Conservation (phyloP, 2,888 invertebrate genomes). For the Asteroscopus sphinx region DNA sequence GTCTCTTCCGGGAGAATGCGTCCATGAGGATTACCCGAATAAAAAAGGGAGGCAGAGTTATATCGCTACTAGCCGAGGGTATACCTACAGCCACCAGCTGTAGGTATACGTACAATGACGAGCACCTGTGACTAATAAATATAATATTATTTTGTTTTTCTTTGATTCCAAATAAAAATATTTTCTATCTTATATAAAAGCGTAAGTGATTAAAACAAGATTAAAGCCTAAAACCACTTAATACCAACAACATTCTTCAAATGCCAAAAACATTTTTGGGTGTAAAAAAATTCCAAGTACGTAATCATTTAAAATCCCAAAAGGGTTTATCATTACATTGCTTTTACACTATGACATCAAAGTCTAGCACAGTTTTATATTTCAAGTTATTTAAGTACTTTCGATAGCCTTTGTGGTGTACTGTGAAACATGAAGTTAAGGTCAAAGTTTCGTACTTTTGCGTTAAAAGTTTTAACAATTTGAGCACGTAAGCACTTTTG, state of each 20-base stretch:
- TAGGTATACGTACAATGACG: too few species aligned
- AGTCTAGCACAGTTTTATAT: constrained; percentile 17
- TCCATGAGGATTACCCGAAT: too few species aligned
- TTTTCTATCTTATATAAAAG: too few species aligned
- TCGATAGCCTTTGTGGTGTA: constrained; percentile 12
- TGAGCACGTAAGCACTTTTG: constrained; percentile 3
- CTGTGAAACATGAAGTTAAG: constrained; percentile 15
- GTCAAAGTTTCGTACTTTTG: constrained; percentile 13
- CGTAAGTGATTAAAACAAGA: too few species aligned
- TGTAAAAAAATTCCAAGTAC: neutral
- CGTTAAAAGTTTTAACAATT: constrained; percentile 4
- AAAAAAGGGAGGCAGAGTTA: too few species aligned
- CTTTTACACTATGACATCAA: constrained; percentile 11
- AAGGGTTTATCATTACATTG: constrained; percentile 6
- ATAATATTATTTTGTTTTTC: too few species aligned
- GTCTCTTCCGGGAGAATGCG: too few species aligned
- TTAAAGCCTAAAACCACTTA: neutral
- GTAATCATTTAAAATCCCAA: neutral
- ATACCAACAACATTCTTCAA: neutral
- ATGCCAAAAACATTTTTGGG: too few species aligned
- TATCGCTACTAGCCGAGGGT: too few species aligned
- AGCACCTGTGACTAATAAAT: too few species aligned
- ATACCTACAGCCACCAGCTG: too few species aligned
- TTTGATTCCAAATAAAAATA: too few species aligned
- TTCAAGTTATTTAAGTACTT: constrained; percentile 15